Evolutionary conservation across 2,113 vertebrate genomes (phyloP).

Genomic region (Polyodon spathula): DNA sequence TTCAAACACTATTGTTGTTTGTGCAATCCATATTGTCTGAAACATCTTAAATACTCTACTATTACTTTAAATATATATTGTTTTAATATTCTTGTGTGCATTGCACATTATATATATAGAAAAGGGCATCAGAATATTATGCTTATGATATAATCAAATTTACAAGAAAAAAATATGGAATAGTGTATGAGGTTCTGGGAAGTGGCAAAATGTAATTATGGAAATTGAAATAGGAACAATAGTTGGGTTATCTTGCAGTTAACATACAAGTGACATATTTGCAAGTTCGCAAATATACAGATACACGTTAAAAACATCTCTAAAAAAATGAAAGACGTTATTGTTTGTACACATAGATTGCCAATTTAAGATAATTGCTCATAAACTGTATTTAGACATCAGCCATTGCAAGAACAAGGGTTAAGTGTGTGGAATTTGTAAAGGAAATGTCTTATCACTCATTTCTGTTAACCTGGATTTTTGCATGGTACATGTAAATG

Average conservation of each 20-base stretch:
- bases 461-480: constrained; percentile 52
- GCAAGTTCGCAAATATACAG: constrained; percentile 25
- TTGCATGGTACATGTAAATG: constrained; percentile 54
- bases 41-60: too few relatives aligned
- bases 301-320: constrained; percentile 26
- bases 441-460: constrained; percentile 43
- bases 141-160: too few relatives aligned
- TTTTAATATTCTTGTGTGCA: too few relatives aligned
- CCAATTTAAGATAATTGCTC: constrained; percentile 40
- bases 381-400: constrained; percentile 32
- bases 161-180: too few relatives aligned
- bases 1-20: constrained; percentile 57
- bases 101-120: too few relatives aligned
- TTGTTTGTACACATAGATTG: constrained; percentile 42
- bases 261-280: constrained; percentile 20
- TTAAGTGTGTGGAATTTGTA: constrained; percentile 27
- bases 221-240: constrained; percentile 34
- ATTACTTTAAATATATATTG: too few relatives aligned
- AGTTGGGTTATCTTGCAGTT: constrained; percentile 19
- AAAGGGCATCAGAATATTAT: too few relatives aligned
- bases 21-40: constrained; percentile 22
- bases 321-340: constrained; percentile 27
- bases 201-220: constrained; percentile 35
- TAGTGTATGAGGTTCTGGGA: too few relatives aligned
- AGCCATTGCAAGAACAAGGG: constrained; percentile 35